These are phyloP conservation scores for Aethina tumida DNA, from an alignment of 1,140 invertebrate species.

Conservation along the genomic window DNA sequence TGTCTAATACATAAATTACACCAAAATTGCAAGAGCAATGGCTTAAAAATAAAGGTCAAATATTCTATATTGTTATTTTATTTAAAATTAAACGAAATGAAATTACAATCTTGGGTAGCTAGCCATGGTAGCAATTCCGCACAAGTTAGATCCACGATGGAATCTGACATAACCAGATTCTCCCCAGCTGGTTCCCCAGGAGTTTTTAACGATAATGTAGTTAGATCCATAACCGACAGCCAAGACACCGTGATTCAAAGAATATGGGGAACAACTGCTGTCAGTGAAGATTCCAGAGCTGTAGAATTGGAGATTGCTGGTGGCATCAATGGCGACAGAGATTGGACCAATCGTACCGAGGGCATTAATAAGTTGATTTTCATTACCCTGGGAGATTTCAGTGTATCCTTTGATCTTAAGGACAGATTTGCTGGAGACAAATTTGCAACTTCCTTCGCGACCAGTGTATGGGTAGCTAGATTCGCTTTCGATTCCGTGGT, in stretches of 20 bases:
- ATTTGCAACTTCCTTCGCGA: slow-evolving; percentile 19
- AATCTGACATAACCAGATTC: slow-evolving; percentile 49
- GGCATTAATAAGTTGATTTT: slow-evolving; percentile 53
- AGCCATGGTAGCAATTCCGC: too few species aligned
- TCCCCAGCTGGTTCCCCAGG: slow-evolving; percentile 48
- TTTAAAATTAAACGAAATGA: too few species aligned
- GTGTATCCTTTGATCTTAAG: slow-evolving; percentile 35
- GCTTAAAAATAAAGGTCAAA: too few species aligned
- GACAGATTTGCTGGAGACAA: neutral
- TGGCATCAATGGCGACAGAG: slow-evolving; percentile 84
- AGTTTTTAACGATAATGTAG: slow-evolving; percentile 45
- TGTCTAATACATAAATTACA: too few species aligned
- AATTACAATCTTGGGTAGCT: too few species aligned
- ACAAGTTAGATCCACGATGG: too few species aligned
- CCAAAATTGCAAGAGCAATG: too few species aligned
- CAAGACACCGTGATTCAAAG: slow-evolving; percentile 70
- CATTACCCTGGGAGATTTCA: slow-evolving; percentile 51
- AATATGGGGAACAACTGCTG: slow-evolving; percentile 20
- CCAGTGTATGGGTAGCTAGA: slow-evolving; percentile 47
- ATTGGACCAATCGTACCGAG: slow-evolving; percentile 76
- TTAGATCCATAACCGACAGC: slow-evolving; percentile 75
- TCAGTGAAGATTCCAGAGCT: slow-evolving; percentile 50
- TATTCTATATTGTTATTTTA: too few species aligned
- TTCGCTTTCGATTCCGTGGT: slow-evolving; percentile 60
- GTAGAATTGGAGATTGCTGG: slow-evolving; percentile 39